These are phyloP conservation scores for Corydoras maculifer DNA, from an alignment of 2,113 vertebrate species.

Conservation along the genomic window DNA sequence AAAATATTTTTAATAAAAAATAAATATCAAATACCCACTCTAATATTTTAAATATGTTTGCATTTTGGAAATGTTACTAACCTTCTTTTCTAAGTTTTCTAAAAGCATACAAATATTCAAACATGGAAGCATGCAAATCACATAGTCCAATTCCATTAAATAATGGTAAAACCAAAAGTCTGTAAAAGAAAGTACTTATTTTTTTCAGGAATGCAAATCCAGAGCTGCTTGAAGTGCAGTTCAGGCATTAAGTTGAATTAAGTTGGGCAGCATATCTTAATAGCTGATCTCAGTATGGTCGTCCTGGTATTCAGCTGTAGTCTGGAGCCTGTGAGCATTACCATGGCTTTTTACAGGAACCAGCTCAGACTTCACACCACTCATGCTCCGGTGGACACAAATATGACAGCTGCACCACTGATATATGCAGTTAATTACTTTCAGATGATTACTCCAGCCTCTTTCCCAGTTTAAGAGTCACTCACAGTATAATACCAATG, in stretches of 20 bases:
- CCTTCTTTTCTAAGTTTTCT: slow-evolving; percentile 7
- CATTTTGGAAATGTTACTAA: slow-evolving; percentile 1
- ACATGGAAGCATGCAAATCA: slow-evolving; percentile 67
- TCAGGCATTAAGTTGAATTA: slow-evolving; percentile 64
- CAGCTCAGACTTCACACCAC: slow-evolving; percentile 61
- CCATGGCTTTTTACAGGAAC: slow-evolving; percentile 67
- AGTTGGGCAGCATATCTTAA: slow-evolving; percentile 67
- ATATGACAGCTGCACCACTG: slow-evolving; percentile 62
- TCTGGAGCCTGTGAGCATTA: slow-evolving; percentile 58
- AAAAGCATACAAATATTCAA: slow-evolving; percentile 49
- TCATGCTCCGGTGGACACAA: slow-evolving; percentile 59
- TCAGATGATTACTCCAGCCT: slow-evolving; percentile 52
- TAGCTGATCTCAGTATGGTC: slow-evolving; percentile 68
- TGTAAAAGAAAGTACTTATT: slow-evolving; percentile 63
- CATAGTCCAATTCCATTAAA: slow-evolving; percentile 55
- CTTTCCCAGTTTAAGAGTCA: slow-evolving; percentile 44
- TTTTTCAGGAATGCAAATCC: slow-evolving; percentile 67
- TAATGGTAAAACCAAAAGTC: slow-evolving; percentile 61
- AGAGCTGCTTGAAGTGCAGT: slow-evolving; percentile 55
- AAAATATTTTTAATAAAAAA: too few species aligned
- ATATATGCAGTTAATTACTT: slow-evolving; percentile 65
- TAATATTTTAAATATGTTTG: too few species aligned
- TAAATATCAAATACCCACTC: too few species aligned
- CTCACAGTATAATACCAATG: slow-evolving; percentile 29
- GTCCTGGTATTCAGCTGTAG: slow-evolving; percentile 50